Conservation (phyloP, 2,797 vertebrate genomes). For the Salmo trutta region DNA sequence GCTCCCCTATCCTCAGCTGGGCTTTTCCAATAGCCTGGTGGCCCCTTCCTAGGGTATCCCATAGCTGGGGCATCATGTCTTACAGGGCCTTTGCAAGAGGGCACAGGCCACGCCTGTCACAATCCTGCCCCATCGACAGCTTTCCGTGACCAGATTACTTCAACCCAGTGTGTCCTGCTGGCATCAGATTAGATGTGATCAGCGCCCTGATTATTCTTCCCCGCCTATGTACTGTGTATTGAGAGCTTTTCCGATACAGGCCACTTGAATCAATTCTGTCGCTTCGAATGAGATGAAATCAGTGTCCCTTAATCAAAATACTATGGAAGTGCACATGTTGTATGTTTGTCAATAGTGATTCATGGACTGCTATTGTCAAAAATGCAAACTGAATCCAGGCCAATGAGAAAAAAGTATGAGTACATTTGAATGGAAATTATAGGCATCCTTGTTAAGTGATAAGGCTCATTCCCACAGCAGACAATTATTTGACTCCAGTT, state of each 20-base stretch:
- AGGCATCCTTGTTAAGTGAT: background rate
- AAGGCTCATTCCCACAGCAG: background rate
- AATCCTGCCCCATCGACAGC: slow-evolving; percentile 34
- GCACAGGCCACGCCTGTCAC: slow-evolving; percentile 38
- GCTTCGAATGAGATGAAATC: background rate
- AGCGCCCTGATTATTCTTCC: slow-evolving; percentile 25
- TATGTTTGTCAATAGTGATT: background rate
- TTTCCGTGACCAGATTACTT: slow-evolving; percentile 55
- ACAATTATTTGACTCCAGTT: background rate
- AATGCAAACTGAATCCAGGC: background rate
- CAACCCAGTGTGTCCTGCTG: slow-evolving; percentile 42
- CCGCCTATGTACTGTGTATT: background rate
- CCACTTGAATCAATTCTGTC: background rate
- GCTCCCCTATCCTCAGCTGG: slow-evolving; percentile 24
- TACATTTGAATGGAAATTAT: background rate
- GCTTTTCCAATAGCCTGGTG: slow-evolving; percentile 54
- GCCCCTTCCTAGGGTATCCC: slow-evolving; percentile 38
- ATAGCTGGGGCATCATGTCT: no score
- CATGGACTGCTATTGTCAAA: background rate
- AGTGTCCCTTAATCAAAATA: background rate
- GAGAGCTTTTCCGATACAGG: background rate
- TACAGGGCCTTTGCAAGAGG: slow-evolving; percentile 46
- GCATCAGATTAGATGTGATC: slow-evolving; percentile 48
- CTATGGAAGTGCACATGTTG: background rate
- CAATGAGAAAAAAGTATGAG: background rate